These are phyloP conservation scores for Drosophila sp. DNA, from an alignment of 1,140 invertebrate genomes.

Conservation along the genomic window DNA sequence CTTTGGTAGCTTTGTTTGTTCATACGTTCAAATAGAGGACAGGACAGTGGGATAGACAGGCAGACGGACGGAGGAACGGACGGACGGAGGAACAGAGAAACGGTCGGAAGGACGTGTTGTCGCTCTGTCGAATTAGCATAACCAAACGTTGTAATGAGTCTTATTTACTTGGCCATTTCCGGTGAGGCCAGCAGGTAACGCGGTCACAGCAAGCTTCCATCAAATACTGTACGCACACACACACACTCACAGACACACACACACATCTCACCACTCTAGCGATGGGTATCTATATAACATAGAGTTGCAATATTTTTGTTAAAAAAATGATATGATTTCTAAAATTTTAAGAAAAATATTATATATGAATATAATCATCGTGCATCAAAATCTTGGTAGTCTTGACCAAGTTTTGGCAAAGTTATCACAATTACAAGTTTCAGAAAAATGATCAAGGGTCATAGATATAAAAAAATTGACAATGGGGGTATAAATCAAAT, in stretches of 20 bases:
- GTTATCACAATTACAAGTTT: too few species aligned
- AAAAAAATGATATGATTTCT: too few species aligned
- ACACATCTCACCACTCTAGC: not conserved
- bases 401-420: too few species aligned
- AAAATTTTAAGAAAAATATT: too few species aligned
- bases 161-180: constrained; percentile 81
- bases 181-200: constrained; percentile 49
- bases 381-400: too few species aligned
- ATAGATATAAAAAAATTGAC: too few species aligned
- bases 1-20: constrained; percentile 25
- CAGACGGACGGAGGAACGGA: not conserved
- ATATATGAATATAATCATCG: too few species aligned
- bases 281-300: too few species aligned
- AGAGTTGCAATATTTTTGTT: too few species aligned
- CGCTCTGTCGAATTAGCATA: constrained; percentile 71
- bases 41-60: not conserved
- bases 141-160: constrained; percentile 80
- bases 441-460: too few species aligned
- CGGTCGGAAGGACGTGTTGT: constrained; percentile 5
- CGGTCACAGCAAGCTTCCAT: constrained; percentile 25
- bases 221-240: constrained; percentile 31
- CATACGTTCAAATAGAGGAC: not conserved
- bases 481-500: too few species aligned
- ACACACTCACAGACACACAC: constrained; percentile 19
- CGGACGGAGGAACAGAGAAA: not conserved